Evolutionary conservation across 1,140 invertebrate species (phyloP), one percentile per base, ranked within the genome.

Genomic region (Zaprionus inermis): DNA sequence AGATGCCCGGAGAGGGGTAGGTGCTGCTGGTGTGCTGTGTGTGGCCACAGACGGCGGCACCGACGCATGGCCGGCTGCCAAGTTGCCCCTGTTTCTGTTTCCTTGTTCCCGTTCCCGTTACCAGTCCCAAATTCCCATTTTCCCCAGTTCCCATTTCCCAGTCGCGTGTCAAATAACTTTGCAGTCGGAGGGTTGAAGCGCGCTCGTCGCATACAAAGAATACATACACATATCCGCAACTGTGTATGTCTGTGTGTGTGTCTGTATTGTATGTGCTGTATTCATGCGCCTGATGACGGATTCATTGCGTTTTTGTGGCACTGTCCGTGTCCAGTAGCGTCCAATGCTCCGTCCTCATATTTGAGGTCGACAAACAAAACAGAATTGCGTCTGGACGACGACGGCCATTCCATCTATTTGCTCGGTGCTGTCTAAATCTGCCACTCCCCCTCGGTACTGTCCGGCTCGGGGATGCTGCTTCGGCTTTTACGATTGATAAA

Each of bases 91-190:
- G 24, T 3, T 28, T 28, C 24, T 28, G 24, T 11, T 59, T 20
- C 38, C 30, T n/a, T 16, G 38, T 78, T 41, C 24, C n/a, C n/a
- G 32, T 61, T 58, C 58, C 56, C 67, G 69, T 66, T 58, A 76
- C 74, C 59, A 28, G 57, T 59, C 24, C 60, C 67, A 59, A 63
- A 63, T 63, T 71, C 68, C 68, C 67, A 63, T 38, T 67, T 52
- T 64, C n/a, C 34, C 46, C 28, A 20, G 44, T 34, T 22, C 24
- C 30, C 54, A 52, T 32, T 76, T 60, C 38, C 61, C 73, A 69
- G 81, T 84, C 81, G 81, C 81, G 82, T 84, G 81, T 84, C 81
- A 85, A 84, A 81, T 84, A 84, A 81, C 81, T 83, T 70, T 83
- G 81, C 81, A 83, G n/a, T 24, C 32, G 28, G 61, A 71, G 79